Evolutionary conservation across 2,888 invertebrate species (phyloP).

Genomic region (Schrankia costaestrigalis): DNA sequence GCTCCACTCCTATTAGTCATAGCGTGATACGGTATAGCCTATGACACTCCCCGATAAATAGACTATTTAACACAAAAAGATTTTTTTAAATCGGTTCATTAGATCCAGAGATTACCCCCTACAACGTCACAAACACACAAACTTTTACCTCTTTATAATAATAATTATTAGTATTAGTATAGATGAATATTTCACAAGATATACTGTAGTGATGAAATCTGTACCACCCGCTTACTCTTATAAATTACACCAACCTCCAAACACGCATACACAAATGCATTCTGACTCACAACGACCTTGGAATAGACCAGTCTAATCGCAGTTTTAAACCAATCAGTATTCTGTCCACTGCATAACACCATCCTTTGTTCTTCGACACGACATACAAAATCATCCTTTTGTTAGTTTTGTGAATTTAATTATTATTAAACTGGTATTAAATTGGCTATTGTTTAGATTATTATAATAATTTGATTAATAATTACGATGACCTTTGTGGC

Average conservation of each 20-base stretch:
- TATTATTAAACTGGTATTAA: conserved; percentile 16
- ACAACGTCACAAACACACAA: no score
- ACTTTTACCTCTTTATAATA: no score
- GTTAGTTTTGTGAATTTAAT: conserved; percentile 29
- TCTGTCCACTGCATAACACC: conserved; percentile 49
- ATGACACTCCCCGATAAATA: no score
- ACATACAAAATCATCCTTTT: conserved; percentile 51
- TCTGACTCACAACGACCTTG: conserved; percentile 71
- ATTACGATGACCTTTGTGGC: no score
- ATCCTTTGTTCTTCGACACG: conserved; percentile 65
- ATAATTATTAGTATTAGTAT: no score
- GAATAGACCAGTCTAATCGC: conserved; percentile 71
- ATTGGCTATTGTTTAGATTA: conserved; percentile 18
- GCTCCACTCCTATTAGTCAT: no score
- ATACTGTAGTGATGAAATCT: not conserved
- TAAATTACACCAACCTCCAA: conserved; percentile 30
- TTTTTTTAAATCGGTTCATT: no score
- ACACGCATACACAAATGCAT: conserved; percentile 59
- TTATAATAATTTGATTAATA: conserved; percentile 11
- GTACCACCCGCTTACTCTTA: conserved; percentile 33
- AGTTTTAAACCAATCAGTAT: conserved; percentile 76
- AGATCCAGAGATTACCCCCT: no score
- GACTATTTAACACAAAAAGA: no score
- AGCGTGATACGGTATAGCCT: no score
- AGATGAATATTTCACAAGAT: conserved; percentile 2